phyloP scores from a whole-genome alignment of 2,888 invertebrate species.

The Lacanobia wlatinum region DNA sequence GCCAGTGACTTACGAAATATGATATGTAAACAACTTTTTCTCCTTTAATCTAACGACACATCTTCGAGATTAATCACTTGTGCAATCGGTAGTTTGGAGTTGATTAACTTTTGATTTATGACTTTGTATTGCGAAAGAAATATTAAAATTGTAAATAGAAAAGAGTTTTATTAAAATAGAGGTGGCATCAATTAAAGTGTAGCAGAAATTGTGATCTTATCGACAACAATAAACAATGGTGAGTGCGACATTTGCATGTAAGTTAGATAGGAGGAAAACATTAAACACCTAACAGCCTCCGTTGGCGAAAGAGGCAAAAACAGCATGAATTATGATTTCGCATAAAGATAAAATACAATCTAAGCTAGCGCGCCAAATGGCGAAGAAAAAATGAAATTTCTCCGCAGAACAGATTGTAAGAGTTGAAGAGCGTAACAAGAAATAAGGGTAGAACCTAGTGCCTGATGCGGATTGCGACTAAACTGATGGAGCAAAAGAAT shows the following conservation, averaged over 20 bases:
- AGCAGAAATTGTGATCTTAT: conserved; percentile 80
- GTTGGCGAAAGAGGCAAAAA: conserved; percentile 82
- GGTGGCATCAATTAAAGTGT: conserved; percentile 75
- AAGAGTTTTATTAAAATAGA: conserved; percentile 50
- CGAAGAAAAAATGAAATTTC: conserved; percentile 87
- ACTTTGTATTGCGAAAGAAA: conserved; percentile 43
- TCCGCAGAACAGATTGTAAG: conserved; percentile 80
- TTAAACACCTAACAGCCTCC: conserved; percentile 84
- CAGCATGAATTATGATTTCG: conserved; percentile 89
- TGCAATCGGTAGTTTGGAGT: conserved; percentile 66
- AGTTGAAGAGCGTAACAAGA: conserved; percentile 78
- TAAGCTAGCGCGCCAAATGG: conserved; percentile 87
- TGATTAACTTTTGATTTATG: conserved; percentile 68
- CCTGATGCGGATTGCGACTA: conserved; percentile 54
- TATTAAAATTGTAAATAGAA: conserved; percentile 43
- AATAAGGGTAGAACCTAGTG: conserved; percentile 73
- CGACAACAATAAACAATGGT: conserved; percentile 81
- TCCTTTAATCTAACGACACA: conserved; percentile 71
- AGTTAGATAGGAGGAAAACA: conserved; percentile 81
- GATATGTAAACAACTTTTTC: conserved; percentile 83
- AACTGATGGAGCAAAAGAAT: conserved; percentile 57
- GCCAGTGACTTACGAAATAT: conserved; percentile 78
- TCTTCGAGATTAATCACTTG: conserved; percentile 68
- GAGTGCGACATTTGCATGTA: conserved; percentile 82
- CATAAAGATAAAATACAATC: conserved; percentile 90